Evolutionary conservation across 2,888 invertebrate genomes (phyloP), one percentile per base, ranked within the genome.

Genomic region (Acronicta psi): DNA sequence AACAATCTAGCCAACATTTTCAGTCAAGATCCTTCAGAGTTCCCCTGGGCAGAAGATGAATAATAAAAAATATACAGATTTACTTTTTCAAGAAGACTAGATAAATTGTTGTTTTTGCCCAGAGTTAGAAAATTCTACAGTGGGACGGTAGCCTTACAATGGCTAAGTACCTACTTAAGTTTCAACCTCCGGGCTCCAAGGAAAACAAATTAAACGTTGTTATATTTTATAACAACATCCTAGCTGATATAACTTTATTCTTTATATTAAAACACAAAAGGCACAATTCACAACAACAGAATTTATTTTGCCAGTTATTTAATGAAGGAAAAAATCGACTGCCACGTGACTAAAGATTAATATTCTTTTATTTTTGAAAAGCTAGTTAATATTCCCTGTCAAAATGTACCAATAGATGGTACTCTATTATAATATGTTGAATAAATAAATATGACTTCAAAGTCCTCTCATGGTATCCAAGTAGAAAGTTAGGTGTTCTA

Each of bases 121-220:
- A 36, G 10, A 59, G 16, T 58, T 38, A 45, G 13, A 52, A 59
- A 42, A 31, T 31, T 50, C 5, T 36, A 42, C 31, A 43, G 10
- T 65, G 17, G 44, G 57, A 37, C 56, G 9, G 29, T 20, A 18
- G 20, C 44, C 38, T 73, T 56, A 55, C 40, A 52, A 17, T 49
- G 14, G 42, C 31, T 62, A 69, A 69, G 65, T 59, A 69, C 45
- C 54, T 53, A 59, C 65, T 69, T 70, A 69, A 73, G 60, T 59
- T 54, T 56, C 37, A 56, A 73, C 70, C 70, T 69, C 56, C 53
- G 18, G 56, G 56, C 69, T 59, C 29, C 29, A 45, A 59, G 41
- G 50, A 38, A 56, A 73, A 57, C 65, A 69, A 70, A 69, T 70
- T 73, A 73, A 59, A 64, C 25, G 45, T 59, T 52, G 46, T 63